Evolutionary conservation across 2,113 vertebrate genomes (phyloP).

Genomic region (Ornithorhynchus anatinus): DNA sequence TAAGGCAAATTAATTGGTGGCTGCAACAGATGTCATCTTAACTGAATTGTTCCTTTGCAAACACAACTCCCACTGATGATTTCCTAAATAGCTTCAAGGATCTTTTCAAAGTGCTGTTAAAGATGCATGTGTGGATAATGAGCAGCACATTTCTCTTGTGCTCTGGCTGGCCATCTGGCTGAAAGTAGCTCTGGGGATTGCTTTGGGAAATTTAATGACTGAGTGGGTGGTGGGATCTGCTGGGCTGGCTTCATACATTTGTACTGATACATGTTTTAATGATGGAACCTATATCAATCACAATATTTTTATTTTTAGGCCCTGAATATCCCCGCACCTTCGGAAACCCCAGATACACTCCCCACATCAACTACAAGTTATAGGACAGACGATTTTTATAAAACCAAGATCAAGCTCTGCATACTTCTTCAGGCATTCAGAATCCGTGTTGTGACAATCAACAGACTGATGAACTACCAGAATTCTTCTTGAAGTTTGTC

Average conservation of each 20-base stretch:
- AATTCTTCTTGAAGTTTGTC: neutral
- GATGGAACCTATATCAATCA: neutral
- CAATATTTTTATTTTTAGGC: slow-evolving; percentile 44
- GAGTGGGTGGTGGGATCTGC: neutral
- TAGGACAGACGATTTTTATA: slow-evolving; percentile 50
- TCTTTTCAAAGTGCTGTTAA: neutral
- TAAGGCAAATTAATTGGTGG: neutral
- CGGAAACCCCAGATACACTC: fast-evolving
- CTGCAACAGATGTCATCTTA: neutral
- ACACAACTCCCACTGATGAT: neutral
- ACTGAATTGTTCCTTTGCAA: neutral
- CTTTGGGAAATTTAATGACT: neutral
- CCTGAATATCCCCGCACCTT: neutral
- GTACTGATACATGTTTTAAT: neutral
- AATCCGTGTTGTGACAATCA: slow-evolving; percentile 78
- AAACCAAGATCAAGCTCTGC: slow-evolving; percentile 69
- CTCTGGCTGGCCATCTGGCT: neutral
- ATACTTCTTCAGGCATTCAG: slow-evolving; percentile 76
- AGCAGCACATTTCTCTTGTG: neutral
- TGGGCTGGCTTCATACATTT: neutral
- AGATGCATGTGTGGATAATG: neutral
- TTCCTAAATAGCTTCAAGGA: neutral
- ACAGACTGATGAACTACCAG: slow-evolving; percentile 77
- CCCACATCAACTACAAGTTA: fast-evolving
- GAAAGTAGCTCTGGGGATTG: neutral